Percentiles rank a stretch among this genome's conserved stretches.
Conservation (phyloP, 2,113 vertebrate species). For the Hippocampus comes region DNA sequence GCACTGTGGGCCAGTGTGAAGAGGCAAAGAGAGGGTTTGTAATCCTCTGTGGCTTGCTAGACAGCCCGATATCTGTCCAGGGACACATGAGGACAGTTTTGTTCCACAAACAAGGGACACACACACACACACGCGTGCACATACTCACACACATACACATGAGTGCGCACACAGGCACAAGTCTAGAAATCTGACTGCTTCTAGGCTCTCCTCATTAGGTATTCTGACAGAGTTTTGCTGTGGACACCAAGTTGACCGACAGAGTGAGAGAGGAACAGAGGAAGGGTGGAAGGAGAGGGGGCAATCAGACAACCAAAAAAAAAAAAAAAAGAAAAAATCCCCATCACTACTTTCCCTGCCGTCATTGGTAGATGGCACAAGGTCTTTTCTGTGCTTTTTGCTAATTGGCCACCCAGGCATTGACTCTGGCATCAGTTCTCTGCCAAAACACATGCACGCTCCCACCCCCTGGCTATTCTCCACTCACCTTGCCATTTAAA, state of each 20-base stretch:
- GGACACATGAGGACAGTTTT: conserved; percentile 70
- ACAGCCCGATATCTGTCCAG: conserved; percentile 68
- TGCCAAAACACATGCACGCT: conserved; percentile 57
- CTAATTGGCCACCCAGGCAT: conserved; percentile 81
- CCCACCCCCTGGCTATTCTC: conserved; percentile 39
- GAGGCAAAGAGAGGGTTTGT: conserved; percentile 72
- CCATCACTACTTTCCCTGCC: conserved; percentile 42
- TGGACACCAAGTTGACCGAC: conserved; percentile 72
- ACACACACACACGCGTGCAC: conserved; percentile 37
- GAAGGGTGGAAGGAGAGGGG: conserved; percentile 49
- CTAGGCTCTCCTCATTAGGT: conserved; percentile 67
- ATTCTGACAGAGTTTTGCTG: conserved; percentile 65
- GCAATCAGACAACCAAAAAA: conserved; percentile 45
- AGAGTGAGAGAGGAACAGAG: conserved; percentile 63
- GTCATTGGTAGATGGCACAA: conserved; percentile 64
- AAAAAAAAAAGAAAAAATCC: conserved; percentile 34
- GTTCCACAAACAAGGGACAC: conserved; percentile 64
- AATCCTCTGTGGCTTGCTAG: conserved; percentile 64
- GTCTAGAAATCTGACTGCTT: conserved; percentile 57
- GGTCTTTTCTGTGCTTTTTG: conserved; percentile 66
- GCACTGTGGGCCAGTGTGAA: conserved; percentile 68
- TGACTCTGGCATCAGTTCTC: conserved; percentile 61
- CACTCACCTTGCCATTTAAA: conserved; percentile 59
- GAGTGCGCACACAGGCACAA: conserved; percentile 35
- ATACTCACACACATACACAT: conserved; percentile 29